Evolutionary conservation across 2,888 invertebrate species (phyloP).

Genomic region (Caenorhabditis sp.): DNA sequence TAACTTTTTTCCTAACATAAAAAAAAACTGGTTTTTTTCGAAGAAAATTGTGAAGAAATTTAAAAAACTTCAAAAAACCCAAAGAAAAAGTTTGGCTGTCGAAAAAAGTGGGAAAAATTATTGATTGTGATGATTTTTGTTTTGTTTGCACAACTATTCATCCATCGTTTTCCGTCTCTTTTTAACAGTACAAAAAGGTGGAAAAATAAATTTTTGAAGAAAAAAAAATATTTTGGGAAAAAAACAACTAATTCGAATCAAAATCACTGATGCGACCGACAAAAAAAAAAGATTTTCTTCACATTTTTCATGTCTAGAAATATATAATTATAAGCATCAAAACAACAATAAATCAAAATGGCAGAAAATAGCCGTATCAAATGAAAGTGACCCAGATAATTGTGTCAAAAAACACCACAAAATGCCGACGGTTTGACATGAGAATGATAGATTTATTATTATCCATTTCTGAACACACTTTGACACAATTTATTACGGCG

Average conservation of each 20-base stretch:
- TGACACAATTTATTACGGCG: too few species aligned
- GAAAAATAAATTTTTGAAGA: neutral
- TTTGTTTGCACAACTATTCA: neutral
- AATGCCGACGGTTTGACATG: neutral
- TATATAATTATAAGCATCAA: too few species aligned
- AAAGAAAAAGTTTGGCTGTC: neutral
- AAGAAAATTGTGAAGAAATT: neutral
- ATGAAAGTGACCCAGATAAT: neutral
- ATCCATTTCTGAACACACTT: too few species aligned
- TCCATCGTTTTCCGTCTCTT: neutral
- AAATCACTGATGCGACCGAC: neutral
- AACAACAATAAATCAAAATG: conserved; percentile 1
- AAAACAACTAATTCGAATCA: neutral
- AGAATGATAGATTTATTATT: too few species aligned
- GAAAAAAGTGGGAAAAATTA: neutral
- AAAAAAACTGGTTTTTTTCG: neutral
- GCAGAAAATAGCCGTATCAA: neutral
- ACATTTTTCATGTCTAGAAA: neutral
- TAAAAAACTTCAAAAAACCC: neutral
- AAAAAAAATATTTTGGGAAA: neutral
- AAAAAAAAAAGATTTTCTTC: neutral
- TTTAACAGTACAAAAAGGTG: neutral
- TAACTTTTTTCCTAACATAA: neutral
- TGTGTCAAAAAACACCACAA: neutral
- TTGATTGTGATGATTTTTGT: neutral